Evolutionary conservation across 1,140 invertebrate genomes (phyloP).

Genomic region (Amyelois transitella): DNA sequence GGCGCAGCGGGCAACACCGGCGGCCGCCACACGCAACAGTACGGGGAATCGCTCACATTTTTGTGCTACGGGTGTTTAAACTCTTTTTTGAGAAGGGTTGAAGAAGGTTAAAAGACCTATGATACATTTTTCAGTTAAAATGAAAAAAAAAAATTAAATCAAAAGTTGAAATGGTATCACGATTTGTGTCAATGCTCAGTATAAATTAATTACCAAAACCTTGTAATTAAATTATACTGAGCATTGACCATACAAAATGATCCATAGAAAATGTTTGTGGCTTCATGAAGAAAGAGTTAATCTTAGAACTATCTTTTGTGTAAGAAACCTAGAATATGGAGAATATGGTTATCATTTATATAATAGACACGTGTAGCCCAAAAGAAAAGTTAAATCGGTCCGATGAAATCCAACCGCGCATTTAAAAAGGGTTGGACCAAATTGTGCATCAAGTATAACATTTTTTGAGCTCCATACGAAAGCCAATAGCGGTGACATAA

Average conservation of each 20-base stretch:
- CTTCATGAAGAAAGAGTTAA: too few species aligned
- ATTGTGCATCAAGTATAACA: neutral
- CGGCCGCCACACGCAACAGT: conserved; percentile 32
- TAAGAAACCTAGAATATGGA: too few species aligned
- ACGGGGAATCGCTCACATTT: conserved; percentile 26
- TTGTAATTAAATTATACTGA: too few species aligned
- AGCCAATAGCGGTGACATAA: conserved; percentile 1
- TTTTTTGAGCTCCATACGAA: neutral
- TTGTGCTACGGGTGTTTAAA: neutral
- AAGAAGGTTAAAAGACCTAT: neutral
- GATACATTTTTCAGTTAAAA: too few species aligned
- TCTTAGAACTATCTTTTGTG: too few species aligned
- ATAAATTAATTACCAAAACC: too few species aligned
- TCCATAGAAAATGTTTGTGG: too few species aligned
- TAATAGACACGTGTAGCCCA: neutral
- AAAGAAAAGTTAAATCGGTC: neutral
- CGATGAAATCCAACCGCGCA: neutral
- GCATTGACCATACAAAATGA: too few species aligned
- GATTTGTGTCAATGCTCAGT: too few species aligned
- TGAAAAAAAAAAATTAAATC: too few species aligned
- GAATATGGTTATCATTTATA: too few species aligned
- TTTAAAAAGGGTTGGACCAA: neutral
- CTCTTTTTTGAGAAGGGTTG: neutral
- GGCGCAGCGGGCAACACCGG: conserved; percentile 26
- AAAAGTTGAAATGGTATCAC: too few species aligned